Base-by-base conservation (phyloP, 1,140 invertebrate genomes). In the Pogonus chalceus region DNA sequence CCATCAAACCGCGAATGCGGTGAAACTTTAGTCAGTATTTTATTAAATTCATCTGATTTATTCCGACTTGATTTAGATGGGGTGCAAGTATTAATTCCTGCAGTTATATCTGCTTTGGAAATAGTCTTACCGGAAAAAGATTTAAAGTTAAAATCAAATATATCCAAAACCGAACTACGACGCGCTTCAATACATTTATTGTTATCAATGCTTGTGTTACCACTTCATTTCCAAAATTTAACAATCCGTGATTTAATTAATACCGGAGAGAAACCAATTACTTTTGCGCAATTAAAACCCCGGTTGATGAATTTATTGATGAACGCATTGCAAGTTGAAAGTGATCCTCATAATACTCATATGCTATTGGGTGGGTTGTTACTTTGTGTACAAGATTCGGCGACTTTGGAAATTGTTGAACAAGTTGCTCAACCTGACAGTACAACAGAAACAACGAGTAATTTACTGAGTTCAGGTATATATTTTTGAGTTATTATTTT, bases 31-130 rank as follows among this genome's bases (percentile, higher is more conserved):
- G 80, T 84, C 2, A 87, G 83, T 59, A 88, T 92, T 65, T 65
- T 93, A 37, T 76, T 89, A 21, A 91, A 92, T 68, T 90, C 87
- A 26, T 61, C 78, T 0, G 84, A 91, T 69, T 68, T 91, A 59
- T 87, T 90, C 63, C 83, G 93, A 49, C 73, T 97, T 51, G 95
- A 98, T 72, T 73, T 99, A 23, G 89, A 95, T 67, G 96, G 96
- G 1, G 86, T 96, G 2, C 83, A 92, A 65, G 84, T 96, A 16
- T 71, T 99, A 16, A 79, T 98, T 2, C 95, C 95, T 0, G 81
- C 87, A 57, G 85, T 95, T 63, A 80, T 98, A 26, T 80, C 82
- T 14, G 94, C 96, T 0, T 66, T 99, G 16, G 94, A 69, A 59
- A 62, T 82, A 23, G 84, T 92, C 31, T 70, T 92, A 2, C 81